Evolutionary conservation across 2,888 invertebrate genomes (phyloP).

Genomic region (Tillus elongatus): DNA sequence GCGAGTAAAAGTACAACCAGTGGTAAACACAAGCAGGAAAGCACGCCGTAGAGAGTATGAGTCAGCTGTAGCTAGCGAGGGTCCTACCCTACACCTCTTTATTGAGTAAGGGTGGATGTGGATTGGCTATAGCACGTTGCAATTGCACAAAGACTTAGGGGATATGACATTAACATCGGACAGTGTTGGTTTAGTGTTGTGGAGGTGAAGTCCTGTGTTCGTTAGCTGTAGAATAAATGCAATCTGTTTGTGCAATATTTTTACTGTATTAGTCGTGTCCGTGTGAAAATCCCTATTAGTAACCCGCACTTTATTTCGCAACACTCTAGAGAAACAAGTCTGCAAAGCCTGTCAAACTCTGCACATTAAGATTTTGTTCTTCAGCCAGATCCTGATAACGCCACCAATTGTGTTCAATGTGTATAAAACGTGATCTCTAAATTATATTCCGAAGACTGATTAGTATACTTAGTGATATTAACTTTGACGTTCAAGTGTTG

Average conservation of each 20-base stretch:
- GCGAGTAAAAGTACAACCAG: too few species aligned
- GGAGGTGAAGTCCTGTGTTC: slow-evolving; percentile 42
- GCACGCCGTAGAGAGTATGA: slow-evolving; percentile 33
- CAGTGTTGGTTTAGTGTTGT: slow-evolving; percentile 43
- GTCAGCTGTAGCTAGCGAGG: slow-evolving; percentile 34
- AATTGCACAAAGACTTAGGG: slow-evolving; percentile 38
- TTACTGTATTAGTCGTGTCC: too few species aligned
- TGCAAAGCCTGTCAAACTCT: too few species aligned
- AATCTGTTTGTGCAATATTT: slow-evolving; percentile 26
- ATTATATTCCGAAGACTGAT: too few species aligned
- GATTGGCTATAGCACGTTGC: slow-evolving; percentile 39
- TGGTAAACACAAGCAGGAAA: not conserved
- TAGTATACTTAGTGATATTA: too few species aligned
- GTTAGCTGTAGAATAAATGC: slow-evolving; percentile 31
- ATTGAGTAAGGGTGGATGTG: slow-evolving; percentile 37
- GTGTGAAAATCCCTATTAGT: too few species aligned
- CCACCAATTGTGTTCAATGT: too few species aligned
- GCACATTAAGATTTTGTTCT: too few species aligned
- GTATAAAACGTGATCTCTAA: too few species aligned
- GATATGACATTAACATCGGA: slow-evolving; percentile 23
- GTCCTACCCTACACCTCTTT: slow-evolving; percentile 35
- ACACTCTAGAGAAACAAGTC: too few species aligned
- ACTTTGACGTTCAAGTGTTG: too few species aligned
- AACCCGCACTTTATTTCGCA: not conserved
- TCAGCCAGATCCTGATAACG: too few species aligned